phyloP scores from a whole-genome alignment of 2,888 invertebrate species.

The Cryptosula pallasiana region DNA sequence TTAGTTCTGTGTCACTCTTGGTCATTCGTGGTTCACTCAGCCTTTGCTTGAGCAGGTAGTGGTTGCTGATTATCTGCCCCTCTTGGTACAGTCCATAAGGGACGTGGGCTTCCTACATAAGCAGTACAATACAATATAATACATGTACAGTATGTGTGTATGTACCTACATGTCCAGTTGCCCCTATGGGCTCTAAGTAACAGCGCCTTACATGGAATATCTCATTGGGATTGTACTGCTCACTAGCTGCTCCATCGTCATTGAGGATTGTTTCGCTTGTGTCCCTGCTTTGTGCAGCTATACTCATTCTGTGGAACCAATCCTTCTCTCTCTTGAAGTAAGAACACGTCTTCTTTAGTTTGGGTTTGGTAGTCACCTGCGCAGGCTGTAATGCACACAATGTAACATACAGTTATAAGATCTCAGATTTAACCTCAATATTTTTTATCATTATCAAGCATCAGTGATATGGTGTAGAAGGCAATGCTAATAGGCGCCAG shows the following conservation, averaged over 20 bases:
- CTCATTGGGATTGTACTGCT: not conserved
- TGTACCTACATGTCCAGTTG: no score
- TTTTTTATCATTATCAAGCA: no score
- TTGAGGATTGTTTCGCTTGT: not conserved
- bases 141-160: no score
- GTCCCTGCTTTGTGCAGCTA: not conserved
- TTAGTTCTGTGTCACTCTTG: no score
- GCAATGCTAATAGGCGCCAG: no score
- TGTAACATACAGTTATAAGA: no score
- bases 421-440: no score
- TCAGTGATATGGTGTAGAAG: no score
- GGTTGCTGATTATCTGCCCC: not conserved
- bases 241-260: not conserved
- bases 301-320: constrained; percentile 12
- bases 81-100: not conserved
- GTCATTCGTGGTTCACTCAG: not conserved
- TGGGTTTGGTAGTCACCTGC: no score
- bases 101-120: not conserved
- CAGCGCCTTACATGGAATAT: not conserved
- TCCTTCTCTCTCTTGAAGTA: not conserved
- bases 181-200: no score
- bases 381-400: no score
- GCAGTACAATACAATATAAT: no score
- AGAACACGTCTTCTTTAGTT: constrained; percentile 5
- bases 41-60: not conserved